Base-by-base conservation (phyloP, 64 coral and sea anemone genomes). In the Montipora foliosa region DNA sequence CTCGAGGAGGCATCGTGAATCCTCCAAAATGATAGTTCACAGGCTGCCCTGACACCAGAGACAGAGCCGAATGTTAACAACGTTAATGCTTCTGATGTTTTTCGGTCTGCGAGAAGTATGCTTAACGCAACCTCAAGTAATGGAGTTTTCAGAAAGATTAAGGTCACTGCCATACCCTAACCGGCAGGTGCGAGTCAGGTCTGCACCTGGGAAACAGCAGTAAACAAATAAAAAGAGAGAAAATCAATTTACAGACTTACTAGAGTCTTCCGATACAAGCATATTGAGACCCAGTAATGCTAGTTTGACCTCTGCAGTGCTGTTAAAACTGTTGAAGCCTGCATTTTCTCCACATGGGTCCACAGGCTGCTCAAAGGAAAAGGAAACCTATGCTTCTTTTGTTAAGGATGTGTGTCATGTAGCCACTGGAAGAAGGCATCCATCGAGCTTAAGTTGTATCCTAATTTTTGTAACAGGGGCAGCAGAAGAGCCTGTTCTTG, bases 401-500 rank as follows among this genome's bases (percentile, higher is more conserved):
- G 47, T 92, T 0, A 92, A 96, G 76, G 83, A 92, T 59, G 24
- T 92, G 47, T 51, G 85, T 4, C 81, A 92, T 53, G 89, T 87
- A 77, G 89, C 81, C 16, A 95, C 86, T 92, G 90, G 90, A 10
- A 74, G 90, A 70, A 55, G 86, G 77, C 78, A 79, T 45, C 95
- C 87, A 19, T 25, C 89, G 4, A 49, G 64, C 49, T 83, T 96
- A 76, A 44, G 37, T 20, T 96, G 59, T 47, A 79, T 92, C 15
- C 59, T 96, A 24, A 24, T 83, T 68, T 95, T 92, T 79, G 86
- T 92, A 0, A 92, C 90, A 47, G 95, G 95, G 67, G 95, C 95
- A 58, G 48, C 90, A 49, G 95, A 96, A 47, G 90, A 96, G 76
- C 90, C 94, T 67, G 90, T 96, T 15, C 85, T 96, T 70, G 94